phyloP scores from a whole-genome alignment of 1,140 invertebrate species.

The Zaprionus ornatus region DNA sequence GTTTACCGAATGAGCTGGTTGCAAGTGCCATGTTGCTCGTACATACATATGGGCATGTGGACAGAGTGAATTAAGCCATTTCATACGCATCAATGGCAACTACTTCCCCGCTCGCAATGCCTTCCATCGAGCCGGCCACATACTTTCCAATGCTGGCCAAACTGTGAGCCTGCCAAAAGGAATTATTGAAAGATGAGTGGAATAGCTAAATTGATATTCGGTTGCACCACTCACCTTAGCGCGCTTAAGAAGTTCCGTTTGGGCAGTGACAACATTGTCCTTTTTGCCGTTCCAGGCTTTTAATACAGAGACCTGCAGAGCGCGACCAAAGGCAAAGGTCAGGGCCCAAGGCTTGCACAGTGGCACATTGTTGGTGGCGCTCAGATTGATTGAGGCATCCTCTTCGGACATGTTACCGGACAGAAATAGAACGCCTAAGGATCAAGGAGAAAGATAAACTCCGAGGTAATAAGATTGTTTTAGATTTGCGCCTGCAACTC shows the following conservation, averaged over 20 bases:
- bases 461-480: not conserved
- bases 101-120: slow-evolving; percentile 46
- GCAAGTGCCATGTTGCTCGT: not conserved
- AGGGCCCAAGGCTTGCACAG: slow-evolving; percentile 95
- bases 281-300: slow-evolving; percentile 95
- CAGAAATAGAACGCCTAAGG: slow-evolving; percentile 93
- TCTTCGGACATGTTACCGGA: slow-evolving; percentile 98
- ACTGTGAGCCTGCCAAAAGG: slow-evolving; percentile 48
- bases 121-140: slow-evolving; percentile 52
- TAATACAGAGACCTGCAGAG: slow-evolving; percentile 94
- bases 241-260: slow-evolving; percentile 94
- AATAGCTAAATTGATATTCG: not conserved
- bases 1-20: slow-evolving; percentile 26
- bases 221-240: slow-evolving; percentile 88
- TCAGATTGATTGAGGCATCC: slow-evolving; percentile 96
- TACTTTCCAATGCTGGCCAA: slow-evolving; percentile 71
- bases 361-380: slow-evolving; percentile 95
- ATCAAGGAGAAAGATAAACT: not conserved
- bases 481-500: slow-evolving; percentile 4
- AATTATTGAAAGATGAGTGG: not conserved
- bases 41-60: not conserved
- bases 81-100: slow-evolving; percentile 24
- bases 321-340: slow-evolving; percentile 97
- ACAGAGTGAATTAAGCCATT: not conserved
- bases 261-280: slow-evolving; percentile 92